A percentile compares a stretch with the other conserved stretches of the same genome.
Evolutionary conservation across 2,888 invertebrate species (phyloP).

Genomic region (Sceliomorpha sp.): DNA sequence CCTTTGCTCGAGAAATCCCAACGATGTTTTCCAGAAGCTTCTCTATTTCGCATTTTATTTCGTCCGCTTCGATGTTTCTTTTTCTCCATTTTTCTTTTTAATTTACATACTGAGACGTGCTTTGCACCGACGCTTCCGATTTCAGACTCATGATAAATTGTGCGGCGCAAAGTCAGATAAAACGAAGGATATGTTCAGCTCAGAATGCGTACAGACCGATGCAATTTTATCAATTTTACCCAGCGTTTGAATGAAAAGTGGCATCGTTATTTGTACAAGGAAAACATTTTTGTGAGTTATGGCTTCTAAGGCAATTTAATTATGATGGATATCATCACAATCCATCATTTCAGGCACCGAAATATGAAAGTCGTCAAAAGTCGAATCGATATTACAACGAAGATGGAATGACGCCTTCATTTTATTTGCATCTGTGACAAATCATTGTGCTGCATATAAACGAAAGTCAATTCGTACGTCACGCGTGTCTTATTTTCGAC

Average conservation of each 20-base stretch:
- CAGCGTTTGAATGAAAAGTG: slow-evolving; percentile 6
- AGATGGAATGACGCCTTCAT: neutral
- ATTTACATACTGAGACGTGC: slow-evolving; percentile 52
- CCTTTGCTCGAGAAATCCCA: slow-evolving; percentile 10
- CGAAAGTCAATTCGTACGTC: too few relatives aligned
- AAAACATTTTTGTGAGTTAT: slow-evolving; percentile 3
- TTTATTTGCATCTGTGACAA: too few relatives aligned
- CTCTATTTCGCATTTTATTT: slow-evolving; percentile 46
- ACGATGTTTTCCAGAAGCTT: slow-evolving; percentile 35
- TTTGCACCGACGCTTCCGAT: slow-evolving; percentile 41
- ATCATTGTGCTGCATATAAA: too few relatives aligned
- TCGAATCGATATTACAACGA: neutral
- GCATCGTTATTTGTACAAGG: slow-evolving; percentile 1
- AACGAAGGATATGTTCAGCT: slow-evolving; percentile 16
- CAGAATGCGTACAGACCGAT: slow-evolving; percentile 7
- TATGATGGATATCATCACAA: neutral
- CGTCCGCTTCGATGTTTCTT: slow-evolving; percentile 18
- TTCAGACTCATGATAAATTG: slow-evolving; percentile 48
- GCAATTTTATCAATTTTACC: slow-evolving; percentile 19
- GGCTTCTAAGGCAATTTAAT: neutral
- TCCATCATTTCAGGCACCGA: neutral
- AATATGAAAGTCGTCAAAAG: neutral
- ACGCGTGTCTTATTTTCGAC: too few relatives aligned
- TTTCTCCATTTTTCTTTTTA: slow-evolving; percentile 49
- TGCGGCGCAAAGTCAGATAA: slow-evolving; percentile 21